Evolutionary conservation across 2,888 invertebrate genomes (phyloP), one percentile per base, ranked within the genome.

Genomic region (Cantharis rufa): DNA sequence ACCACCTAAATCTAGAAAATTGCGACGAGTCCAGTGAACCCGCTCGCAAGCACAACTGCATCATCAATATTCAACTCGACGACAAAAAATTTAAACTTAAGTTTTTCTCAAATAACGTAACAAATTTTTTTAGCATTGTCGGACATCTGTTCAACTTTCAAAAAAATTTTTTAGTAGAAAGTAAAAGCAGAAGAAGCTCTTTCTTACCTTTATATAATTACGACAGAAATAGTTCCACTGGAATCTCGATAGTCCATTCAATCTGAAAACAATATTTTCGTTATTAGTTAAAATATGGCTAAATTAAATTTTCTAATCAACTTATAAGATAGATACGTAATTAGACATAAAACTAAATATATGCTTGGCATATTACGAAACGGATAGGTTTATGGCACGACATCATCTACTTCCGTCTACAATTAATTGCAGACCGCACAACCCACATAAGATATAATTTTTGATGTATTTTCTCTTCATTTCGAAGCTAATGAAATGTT

Each of bases 141-240:
- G 48, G 48, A 48, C 48, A 48, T 48, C 48, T 48, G 48, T 48
- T 48, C 48, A 48, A 48, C 48, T 48, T 48, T 48, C 48, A n/a
- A 48, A 48, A 48, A 48, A 48, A 48, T n/a, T 48, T 48, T 7
- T n/a, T 48, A n/a, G 48, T 48, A 48, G 48, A 48, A 48, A 48
- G 48, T 48, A 48, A 48, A 48, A 48, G 48, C 48, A n/a, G 48
- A n/a, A 48, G 48, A 48, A n/a, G 10, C 77, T 28, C 27, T 70
- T 78, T 28, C 27, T 72, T 78, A 78, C 78, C 78, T 78, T 78
- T 72, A 75, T 64, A 72, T 70, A 75, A 78, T 75, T 75, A 72
- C 66, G 70, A 66, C 24, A 15, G 75, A 75, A 72, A 70, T 69
- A 62, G 64, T 72, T 64, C 15, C 64, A 68, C 21, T 32, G 11